Percentiles rank a stretch among this genome's conserved stretches.
phyloP scores from a whole-genome alignment of 2,113 vertebrate species.

The Cryptomyrus ogoouensis region DNA sequence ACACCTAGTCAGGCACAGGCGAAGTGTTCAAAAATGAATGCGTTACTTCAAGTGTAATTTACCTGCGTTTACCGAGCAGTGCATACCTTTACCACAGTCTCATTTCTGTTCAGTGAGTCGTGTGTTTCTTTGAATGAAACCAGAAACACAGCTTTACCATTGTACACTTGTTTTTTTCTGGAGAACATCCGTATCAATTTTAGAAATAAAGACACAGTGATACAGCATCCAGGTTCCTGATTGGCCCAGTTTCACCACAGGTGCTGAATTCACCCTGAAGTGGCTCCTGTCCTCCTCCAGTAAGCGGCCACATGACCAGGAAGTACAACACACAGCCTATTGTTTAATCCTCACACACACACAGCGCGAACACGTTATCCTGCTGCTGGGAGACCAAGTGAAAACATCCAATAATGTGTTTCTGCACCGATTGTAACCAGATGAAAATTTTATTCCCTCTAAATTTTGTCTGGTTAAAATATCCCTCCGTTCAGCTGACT shows the following conservation, averaged over 20 bases:
- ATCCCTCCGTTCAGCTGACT: not conserved
- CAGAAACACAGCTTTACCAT: not conserved
- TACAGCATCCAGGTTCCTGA: not conserved
- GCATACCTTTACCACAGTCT: not conserved
- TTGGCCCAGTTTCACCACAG: not conserved
- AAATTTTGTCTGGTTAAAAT: not conserved
- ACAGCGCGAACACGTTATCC: not conserved
- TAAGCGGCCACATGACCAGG: not conserved
- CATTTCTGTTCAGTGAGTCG: not conserved
- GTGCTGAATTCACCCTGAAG: not conserved
- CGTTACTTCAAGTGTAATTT: not conserved
- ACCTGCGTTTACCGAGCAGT: not conserved
- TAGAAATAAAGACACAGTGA: not conserved
- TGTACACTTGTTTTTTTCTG: not conserved
- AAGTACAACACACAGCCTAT: not conserved
- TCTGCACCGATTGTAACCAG: not conserved
- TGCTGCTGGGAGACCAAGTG: not conserved
- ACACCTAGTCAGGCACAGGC: not conserved
- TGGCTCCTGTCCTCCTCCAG: not conserved
- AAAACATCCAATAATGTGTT: not conserved
- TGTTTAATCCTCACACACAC: not conserved
- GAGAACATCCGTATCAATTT: not conserved
- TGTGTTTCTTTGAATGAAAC: not conserved
- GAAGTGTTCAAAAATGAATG: not conserved
- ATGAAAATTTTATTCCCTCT: not conserved